phyloP scores from a whole-genome alignment of 2,797 vertebrate species.

The Sebastes elongatus region DNA sequence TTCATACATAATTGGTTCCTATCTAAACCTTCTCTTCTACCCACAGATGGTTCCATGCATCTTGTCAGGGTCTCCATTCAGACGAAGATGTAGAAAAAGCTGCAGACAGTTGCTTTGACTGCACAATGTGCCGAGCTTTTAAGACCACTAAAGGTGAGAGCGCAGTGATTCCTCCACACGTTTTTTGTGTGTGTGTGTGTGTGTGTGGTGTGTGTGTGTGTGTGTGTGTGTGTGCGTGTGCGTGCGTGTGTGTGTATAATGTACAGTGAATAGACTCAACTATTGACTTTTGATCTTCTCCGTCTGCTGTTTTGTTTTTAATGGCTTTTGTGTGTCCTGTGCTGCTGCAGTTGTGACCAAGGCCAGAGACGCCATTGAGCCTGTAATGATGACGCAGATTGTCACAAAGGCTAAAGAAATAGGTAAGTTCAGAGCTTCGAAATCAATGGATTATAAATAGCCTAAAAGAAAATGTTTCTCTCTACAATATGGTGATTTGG shows the following conservation, averaged over 20 bases:
- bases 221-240: neutral
- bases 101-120: slow-evolving; percentile 94
- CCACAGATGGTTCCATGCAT: slow-evolving; percentile 96
- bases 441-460: neutral
- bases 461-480: neutral
- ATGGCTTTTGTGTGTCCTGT: slow-evolving; percentile 42
- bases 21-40: slow-evolving; percentile 47
- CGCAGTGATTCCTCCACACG: neutral
- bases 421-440: slow-evolving; percentile 79
- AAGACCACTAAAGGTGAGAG: slow-evolving; percentile 88
- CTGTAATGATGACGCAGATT: slow-evolving; percentile 88
- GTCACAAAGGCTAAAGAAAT: slow-evolving; percentile 93
- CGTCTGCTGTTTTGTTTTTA: slow-evolving; percentile 26
- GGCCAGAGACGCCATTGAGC: slow-evolving; percentile 89
- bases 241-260: neutral
- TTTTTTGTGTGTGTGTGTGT: neutral
- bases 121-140: slow-evolving; percentile 93
- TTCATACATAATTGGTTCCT: neutral
- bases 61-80: slow-evolving; percentile 93
- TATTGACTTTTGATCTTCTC: neutral
- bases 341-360: slow-evolving; percentile 77
- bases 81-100: slow-evolving; percentile 95
- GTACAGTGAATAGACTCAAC: neutral
- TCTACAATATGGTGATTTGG: neutral
- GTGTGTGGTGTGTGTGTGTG: neutral